These are phyloP conservation scores for Macquaria ambigua DNA, from an alignment of 2,113 vertebrate species.

Conservation along the genomic window DNA sequence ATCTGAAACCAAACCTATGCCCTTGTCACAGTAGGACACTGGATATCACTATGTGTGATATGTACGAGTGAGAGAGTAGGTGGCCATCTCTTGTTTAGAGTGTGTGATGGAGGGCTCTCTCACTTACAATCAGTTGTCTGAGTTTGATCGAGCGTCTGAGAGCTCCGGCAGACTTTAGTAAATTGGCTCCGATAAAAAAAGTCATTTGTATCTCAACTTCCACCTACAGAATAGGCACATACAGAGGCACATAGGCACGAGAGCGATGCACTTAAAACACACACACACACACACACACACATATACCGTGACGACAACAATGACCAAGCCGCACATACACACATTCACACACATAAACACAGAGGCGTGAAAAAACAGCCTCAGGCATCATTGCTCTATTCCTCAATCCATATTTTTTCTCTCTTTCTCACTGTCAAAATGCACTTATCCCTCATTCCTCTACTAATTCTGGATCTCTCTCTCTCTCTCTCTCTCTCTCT, in stretches of 20 bases:
- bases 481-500: conserved; percentile 32
- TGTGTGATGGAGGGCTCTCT: conserved; percentile 41
- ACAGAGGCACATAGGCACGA: neutral
- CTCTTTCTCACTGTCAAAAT: conserved; percentile 25
- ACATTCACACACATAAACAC: conserved; percentile 30
- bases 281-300: conserved; percentile 16
- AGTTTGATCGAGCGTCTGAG: conserved; percentile 35
- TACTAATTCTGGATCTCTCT: conserved; percentile 51
- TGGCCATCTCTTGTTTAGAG: conserved; percentile 27
- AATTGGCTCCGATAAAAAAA: conserved; percentile 63
- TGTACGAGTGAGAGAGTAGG: neutral
- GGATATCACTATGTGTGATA: conserved; percentile 1
- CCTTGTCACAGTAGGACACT: neutral
- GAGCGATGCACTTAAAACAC: conserved; percentile 2
- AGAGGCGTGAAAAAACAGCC: conserved; percentile 46
- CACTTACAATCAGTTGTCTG: conserved; percentile 51
- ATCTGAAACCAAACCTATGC: conserved; percentile 4
- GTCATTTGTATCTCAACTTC: conserved; percentile 60
- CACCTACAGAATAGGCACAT: conserved; percentile 13
- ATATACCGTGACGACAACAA: neutral
- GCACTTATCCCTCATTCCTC: conserved; percentile 36
- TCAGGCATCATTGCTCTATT: conserved; percentile 13
- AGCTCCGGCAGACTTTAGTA: conserved; percentile 46
- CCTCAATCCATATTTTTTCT: conserved; percentile 26
- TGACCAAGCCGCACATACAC: neutral